A percentile compares a stretch with the other conserved stretches of the same genome.
phyloP scores from a whole-genome alignment of 2,113 vertebrate species.

The Percopsis transmontana region DNA sequence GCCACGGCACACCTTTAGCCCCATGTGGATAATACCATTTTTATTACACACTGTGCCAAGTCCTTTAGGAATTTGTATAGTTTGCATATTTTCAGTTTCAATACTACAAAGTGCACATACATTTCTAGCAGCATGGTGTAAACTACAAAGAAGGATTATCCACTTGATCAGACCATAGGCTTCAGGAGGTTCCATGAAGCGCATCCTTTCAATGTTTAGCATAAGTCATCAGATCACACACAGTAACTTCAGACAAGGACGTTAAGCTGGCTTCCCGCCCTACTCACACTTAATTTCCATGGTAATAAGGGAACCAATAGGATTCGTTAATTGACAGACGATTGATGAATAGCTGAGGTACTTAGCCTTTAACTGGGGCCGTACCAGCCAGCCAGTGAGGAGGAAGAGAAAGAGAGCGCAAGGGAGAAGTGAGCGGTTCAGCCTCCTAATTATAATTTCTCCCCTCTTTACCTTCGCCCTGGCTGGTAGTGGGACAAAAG shows the following conservation, averaged over 20 bases:
- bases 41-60: constrained; percentile 32
- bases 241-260: not conserved
- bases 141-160: not conserved
- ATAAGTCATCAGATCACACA: not conserved
- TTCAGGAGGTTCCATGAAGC: not conserved
- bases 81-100: constrained; percentile 23
- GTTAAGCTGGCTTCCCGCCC: too few relatives aligned
- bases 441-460: constrained; percentile 22
- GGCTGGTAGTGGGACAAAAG: not conserved
- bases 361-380: not conserved
- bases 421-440: constrained; percentile 1
- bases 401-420: not conserved
- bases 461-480: constrained; percentile 33
- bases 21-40: constrained; percentile 45
- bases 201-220: too few relatives aligned
- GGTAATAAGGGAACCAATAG: too few relatives aligned
- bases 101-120: not conserved
- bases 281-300: too few relatives aligned
- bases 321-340: not conserved
- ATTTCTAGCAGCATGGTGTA: not conserved
- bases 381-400: not conserved
- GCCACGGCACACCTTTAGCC: constrained; percentile 11
- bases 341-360: not conserved
- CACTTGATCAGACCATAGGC: too few relatives aligned
- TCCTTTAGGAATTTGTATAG: constrained; percentile 37